These are phyloP conservation scores for Corapipo altera DNA, from an alignment of 2,113 vertebrate genomes.

Conservation along the genomic window DNA sequence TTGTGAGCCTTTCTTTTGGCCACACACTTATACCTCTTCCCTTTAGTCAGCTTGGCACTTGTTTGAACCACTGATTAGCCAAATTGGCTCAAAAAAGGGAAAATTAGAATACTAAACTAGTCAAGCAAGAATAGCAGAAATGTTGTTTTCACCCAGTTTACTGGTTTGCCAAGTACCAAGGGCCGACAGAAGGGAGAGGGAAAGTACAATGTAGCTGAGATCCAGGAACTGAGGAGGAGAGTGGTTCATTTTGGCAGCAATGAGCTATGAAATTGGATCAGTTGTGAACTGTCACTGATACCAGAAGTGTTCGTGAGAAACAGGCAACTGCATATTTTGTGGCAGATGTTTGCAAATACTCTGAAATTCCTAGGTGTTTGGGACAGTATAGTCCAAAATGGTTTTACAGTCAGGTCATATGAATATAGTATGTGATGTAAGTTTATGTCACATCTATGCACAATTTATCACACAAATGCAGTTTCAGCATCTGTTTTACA, in stretches of 20 bases:
- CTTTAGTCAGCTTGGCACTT: not conserved
- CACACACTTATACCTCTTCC: not conserved
- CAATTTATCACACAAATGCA: not conserved
- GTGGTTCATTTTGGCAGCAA: not conserved
- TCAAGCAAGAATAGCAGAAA: not conserved
- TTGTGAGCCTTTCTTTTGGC: not conserved
- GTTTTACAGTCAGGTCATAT: not conserved
- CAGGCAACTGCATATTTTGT: not conserved
- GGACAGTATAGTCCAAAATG: not conserved
- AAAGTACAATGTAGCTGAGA: not conserved
- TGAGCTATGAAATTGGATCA: not conserved
- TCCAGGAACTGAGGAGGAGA: not conserved
- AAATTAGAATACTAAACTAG: not conserved
- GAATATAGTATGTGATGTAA: not conserved
- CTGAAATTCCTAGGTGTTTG: not conserved
- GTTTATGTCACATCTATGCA: not conserved
- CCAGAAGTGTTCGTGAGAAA: not conserved
- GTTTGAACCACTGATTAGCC: not conserved
- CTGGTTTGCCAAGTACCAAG: not conserved
- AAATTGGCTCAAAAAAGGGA: not conserved
- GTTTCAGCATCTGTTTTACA: not conserved
- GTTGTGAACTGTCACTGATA: not conserved
- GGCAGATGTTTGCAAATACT: not conserved
- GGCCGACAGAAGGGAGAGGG: not conserved
- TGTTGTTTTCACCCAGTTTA: not conserved